A percentile compares a stretch with the other conserved stretches of the same genome.
These are phyloP conservation scores for Scopus umbretta DNA, from an alignment of 2,113 vertebrate species.

Conservation along the genomic window DNA sequence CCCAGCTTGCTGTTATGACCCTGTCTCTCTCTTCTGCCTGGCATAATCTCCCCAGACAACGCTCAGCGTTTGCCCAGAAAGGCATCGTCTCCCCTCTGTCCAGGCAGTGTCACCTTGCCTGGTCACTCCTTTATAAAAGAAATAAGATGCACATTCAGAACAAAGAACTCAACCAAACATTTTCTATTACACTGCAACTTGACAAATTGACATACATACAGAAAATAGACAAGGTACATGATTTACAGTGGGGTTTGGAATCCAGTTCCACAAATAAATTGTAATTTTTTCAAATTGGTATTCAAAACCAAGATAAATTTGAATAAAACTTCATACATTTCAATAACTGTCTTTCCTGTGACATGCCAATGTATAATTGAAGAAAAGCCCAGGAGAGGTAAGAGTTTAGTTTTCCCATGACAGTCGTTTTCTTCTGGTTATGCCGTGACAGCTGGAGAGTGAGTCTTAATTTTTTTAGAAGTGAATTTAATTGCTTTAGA, in stretches of 20 bases:
- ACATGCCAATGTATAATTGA: background rate
- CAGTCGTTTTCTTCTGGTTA: constrained; percentile 41
- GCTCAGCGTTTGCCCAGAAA: background rate
- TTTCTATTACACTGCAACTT: background rate
- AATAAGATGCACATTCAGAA: background rate
- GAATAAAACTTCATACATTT: background rate
- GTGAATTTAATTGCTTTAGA: constrained; percentile 62
- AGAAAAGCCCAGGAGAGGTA: constrained; percentile 24
- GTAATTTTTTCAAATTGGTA: background rate
- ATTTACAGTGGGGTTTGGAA: background rate
- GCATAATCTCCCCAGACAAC: background rate
- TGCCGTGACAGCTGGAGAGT: constrained; percentile 33
- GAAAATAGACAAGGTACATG: fast-evolving
- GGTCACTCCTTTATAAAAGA: background rate
- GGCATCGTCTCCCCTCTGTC: background rate
- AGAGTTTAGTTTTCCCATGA: constrained; percentile 18
- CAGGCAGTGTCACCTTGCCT: background rate
- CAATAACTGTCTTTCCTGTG: background rate
- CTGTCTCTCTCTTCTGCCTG: background rate
- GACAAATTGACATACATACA: background rate
- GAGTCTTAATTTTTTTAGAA: constrained; percentile 48
- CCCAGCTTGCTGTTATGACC: background rate
- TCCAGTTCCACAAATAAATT: background rate
- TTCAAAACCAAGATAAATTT: background rate
- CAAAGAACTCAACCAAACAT: background rate